Evolutionary conservation across 2,113 vertebrate species (phyloP).

Genomic region (Rutilus rutilus): DNA sequence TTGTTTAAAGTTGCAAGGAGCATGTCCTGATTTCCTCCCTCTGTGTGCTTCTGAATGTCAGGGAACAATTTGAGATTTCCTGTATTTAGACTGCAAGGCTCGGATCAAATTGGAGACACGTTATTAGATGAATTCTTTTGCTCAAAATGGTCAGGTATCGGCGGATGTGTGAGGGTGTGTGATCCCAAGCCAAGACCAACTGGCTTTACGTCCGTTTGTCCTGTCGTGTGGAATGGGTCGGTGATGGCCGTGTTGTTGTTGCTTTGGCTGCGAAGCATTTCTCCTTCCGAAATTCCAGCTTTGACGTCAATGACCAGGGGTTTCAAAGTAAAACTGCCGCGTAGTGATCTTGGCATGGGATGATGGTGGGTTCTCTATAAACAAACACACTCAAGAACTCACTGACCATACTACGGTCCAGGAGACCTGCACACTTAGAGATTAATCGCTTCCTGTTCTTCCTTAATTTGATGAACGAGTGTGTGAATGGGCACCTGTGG

Average conservation of each 20-base stretch:
- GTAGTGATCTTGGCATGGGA: constrained; percentile 56
- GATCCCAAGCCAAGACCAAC: constrained; percentile 63
- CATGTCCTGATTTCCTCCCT: constrained; percentile 38
- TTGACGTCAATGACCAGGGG: constrained; percentile 62
- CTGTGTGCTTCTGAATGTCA: constrained; percentile 48
- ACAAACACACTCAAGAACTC: constrained; percentile 58
- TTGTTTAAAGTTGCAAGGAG: constrained; percentile 45
- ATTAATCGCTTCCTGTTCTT: neutral
- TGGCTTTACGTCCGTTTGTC: constrained; percentile 24
- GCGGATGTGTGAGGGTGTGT: constrained; percentile 47
- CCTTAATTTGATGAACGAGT: neutral
- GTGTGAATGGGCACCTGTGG: constrained; percentile 32
- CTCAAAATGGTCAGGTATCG: constrained; percentile 49
- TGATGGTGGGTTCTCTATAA: constrained; percentile 64
- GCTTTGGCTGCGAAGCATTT: constrained; percentile 58
- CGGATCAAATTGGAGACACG: constrained; percentile 51
- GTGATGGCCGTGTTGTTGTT: constrained; percentile 61
- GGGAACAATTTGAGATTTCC: constrained; percentile 58
- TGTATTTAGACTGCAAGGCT: constrained; percentile 56
- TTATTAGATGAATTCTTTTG: constrained; percentile 40
- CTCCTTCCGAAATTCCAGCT: constrained; percentile 52
- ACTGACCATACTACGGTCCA: constrained; percentile 7
- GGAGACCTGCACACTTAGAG: neutral
- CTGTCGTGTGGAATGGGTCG: constrained; percentile 46
- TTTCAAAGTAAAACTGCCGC: constrained; percentile 49